Percentiles rank a stretch among this genome's conserved stretches.
Evolutionary conservation across 2,888 invertebrate species (phyloP).

Genomic region (Laspeyria flexula): DNA sequence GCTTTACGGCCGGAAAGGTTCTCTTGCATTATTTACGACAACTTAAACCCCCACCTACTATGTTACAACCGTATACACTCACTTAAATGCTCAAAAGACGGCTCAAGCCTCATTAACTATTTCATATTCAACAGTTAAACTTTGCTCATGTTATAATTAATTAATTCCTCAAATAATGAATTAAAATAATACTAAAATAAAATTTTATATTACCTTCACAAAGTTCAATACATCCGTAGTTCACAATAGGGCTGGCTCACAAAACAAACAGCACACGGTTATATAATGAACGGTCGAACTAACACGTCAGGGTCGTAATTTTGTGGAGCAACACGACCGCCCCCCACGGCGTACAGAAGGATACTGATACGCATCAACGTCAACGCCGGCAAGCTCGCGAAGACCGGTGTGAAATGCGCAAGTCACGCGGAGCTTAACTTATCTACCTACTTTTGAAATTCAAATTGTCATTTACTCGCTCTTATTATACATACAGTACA

Average conservation of each 20-base stretch:
- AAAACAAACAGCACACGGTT: constrained; percentile 77
- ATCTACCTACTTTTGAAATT: constrained; percentile 76
- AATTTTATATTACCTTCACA: constrained; percentile 50
- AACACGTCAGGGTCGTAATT: constrained; percentile 60
- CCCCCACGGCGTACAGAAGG: constrained; percentile 50
- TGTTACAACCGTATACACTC: constrained; percentile 21
- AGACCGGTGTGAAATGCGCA: constrained; percentile 81
- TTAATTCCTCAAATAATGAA: constrained; percentile 13
- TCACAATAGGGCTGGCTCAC: constrained; percentile 59
- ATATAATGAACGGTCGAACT: constrained; percentile 74
- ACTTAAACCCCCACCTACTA: constrained; percentile 18
- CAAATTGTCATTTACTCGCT: constrained; percentile 72
- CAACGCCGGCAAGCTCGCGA: constrained; percentile 61
- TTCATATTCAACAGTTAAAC: constrained; percentile 23
- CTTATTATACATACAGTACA: constrained; percentile 68
- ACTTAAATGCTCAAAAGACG: constrained; percentile 23
- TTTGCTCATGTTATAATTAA: constrained; percentile 11
- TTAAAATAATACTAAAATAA: constrained; percentile 11
- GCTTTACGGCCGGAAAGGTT: constrained; percentile 17
- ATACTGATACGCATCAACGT: constrained; percentile 73
- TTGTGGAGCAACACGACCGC: constrained; percentile 51
- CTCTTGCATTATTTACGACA: constrained; percentile 39
- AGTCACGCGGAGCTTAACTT: constrained; percentile 79
- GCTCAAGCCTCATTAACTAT: constrained; percentile 14
- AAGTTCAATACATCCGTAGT: constrained; percentile 54